These are phyloP conservation scores for Heteractis magnifica DNA, from an alignment of 92 coral and sea anemone species.

Conservation along the genomic window DNA sequence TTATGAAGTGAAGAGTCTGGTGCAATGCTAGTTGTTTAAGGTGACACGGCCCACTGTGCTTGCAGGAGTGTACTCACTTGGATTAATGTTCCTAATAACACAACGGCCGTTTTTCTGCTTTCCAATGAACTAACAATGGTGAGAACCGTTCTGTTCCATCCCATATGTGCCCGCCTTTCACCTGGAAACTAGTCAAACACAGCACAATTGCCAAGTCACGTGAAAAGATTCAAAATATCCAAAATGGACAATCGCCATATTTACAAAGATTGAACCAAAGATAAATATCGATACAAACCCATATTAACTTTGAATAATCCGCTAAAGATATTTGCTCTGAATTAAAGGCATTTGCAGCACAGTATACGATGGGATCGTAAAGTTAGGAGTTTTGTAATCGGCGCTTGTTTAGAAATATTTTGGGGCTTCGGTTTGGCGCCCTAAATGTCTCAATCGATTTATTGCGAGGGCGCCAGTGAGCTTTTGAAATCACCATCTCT, in stretches of 20 bases:
- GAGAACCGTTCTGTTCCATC: constrained; percentile 46
- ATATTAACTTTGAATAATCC: constrained; percentile 77
- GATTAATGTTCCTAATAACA: constrained; percentile 26
- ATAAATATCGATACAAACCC: constrained; percentile 73
- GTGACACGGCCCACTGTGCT: constrained; percentile 16
- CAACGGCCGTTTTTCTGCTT: constrained; percentile 38
- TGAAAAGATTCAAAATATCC: constrained; percentile 69
- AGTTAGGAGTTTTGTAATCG: constrained; percentile 6
- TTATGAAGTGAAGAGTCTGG: not conserved
- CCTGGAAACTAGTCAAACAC: constrained; percentile 81
- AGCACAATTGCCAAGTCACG: constrained; percentile 80
- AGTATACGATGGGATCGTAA: not conserved
- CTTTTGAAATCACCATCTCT: constrained; percentile 17
- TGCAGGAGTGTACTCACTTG: constrained; percentile 7
- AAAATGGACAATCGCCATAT: constrained; percentile 74
- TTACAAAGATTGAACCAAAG: constrained; percentile 69
- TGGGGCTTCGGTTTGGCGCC: constrained; percentile 18
- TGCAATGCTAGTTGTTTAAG: constrained; percentile 1
- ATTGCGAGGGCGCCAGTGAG: constrained; percentile 71
- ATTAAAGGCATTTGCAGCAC: not conserved
- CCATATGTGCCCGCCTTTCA: constrained; percentile 79
- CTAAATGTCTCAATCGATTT: constrained; percentile 4
- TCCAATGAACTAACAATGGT: constrained; percentile 63
- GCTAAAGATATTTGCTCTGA: constrained; percentile 35
- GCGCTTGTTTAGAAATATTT: not conserved